These are phyloP conservation scores for Cryptus viduatorius DNA, from an alignment of 2,888 invertebrate genomes.

Conservation along the genomic window DNA sequence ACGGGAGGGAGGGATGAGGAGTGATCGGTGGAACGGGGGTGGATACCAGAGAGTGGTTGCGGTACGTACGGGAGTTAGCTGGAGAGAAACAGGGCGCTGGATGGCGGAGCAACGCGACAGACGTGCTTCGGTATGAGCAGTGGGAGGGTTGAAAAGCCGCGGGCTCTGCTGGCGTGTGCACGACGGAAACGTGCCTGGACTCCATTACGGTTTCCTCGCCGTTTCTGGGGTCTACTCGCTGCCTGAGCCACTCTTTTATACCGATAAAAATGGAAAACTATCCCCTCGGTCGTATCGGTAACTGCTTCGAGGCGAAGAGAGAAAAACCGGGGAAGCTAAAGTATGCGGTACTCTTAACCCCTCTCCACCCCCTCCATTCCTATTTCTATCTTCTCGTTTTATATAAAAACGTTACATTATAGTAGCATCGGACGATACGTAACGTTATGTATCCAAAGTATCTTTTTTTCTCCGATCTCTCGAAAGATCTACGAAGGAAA, in stretches of 20 bases:
- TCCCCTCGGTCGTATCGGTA: constrained; percentile 68
- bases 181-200: constrained; percentile 80
- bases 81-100: constrained; percentile 32
- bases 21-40: constrained; percentile 24
- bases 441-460: not conserved
- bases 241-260: constrained; percentile 75
- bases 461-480: not conserved
- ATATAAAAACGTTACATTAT: constrained; percentile 2
- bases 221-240: constrained; percentile 29
- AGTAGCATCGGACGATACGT: not conserved
- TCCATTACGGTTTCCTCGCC: constrained; percentile 74
- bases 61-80: constrained; percentile 38
- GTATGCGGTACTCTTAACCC: constrained; percentile 57
- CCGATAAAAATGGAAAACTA: constrained; percentile 78
- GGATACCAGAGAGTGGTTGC: constrained; percentile 41
- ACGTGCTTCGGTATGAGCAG: constrained; percentile 56
- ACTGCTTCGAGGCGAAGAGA: constrained; percentile 60
- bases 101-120: constrained; percentile 52
- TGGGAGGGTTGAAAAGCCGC: constrained; percentile 77
- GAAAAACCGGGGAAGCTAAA: constrained; percentile 47
- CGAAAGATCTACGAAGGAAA: not conserved
- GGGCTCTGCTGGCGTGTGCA: constrained; percentile 81
- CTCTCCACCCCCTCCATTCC: constrained; percentile 14
- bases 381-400: constrained; percentile 12
- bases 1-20: constrained; percentile 12